Percentiles rank a stretch among this genome's conserved stretches.
phyloP scores from a whole-genome alignment of 2,888 invertebrate species.

The Syrphus vitripennis region DNA sequence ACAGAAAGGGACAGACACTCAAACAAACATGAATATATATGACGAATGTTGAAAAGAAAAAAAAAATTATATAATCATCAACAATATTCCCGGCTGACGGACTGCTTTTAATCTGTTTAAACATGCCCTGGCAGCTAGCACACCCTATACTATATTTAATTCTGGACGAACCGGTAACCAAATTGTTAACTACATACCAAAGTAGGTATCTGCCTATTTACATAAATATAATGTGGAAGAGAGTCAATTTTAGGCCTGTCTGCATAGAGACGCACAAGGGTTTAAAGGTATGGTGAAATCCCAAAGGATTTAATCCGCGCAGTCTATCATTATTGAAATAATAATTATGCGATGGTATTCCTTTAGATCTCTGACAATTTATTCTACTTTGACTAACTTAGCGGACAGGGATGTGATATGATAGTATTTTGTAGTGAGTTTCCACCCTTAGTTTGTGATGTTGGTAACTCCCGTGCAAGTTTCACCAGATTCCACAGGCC shows the following conservation, averaged over 20 bases:
- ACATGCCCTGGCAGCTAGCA: slow-evolving; percentile 32
- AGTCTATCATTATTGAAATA: slow-evolving; percentile 64
- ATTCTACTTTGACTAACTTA: slow-evolving; percentile 11
- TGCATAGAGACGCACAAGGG: background rate
- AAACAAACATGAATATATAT: slow-evolving; percentile 1
- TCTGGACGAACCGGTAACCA: slow-evolving; percentile 27
- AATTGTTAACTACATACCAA: slow-evolving; percentile 33
- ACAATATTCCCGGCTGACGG: slow-evolving; percentile 29
- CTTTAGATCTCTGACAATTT: slow-evolving; percentile 36
- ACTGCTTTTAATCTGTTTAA: slow-evolving; percentile 69
- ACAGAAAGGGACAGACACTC: slow-evolving; percentile 14
- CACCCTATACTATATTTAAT: background rate
- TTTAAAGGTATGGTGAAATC: slow-evolving; percentile 13
- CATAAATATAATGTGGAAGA: background rate
- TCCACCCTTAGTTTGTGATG: too few relatives aligned
- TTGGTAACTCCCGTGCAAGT: too few relatives aligned
- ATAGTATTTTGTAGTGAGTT: background rate
- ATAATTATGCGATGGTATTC: slow-evolving; percentile 53
- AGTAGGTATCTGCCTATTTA: background rate
- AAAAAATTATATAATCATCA: slow-evolving; percentile 20
- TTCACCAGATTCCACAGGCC: too few relatives aligned
- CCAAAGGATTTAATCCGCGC: slow-evolving; percentile 54
- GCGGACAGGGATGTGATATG: slow-evolving; percentile 2
- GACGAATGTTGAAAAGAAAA: slow-evolving; percentile 46
- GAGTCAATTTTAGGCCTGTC: slow-evolving; percentile 49